A percentile compares a stretch with the other conserved stretches of the same genome.
phyloP scores from a whole-genome alignment of 2,113 vertebrate species.

The Apodemus sylvaticus region DNA sequence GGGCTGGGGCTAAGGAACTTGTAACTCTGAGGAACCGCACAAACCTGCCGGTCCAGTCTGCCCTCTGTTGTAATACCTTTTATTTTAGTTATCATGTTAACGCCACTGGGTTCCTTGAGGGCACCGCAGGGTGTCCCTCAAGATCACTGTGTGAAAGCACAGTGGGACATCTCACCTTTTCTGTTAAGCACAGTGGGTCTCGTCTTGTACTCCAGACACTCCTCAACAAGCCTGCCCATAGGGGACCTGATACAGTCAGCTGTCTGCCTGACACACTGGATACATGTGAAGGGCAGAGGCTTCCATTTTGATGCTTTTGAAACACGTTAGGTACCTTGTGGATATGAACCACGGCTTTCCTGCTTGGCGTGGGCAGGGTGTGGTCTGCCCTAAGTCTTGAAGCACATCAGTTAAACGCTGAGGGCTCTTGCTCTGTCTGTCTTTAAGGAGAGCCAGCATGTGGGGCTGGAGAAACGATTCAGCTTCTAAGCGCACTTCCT shows the following conservation, averaged over 20 bases:
- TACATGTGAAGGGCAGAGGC: background rate
- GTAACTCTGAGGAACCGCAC: background rate
- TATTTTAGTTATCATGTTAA: background rate
- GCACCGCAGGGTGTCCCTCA: background rate
- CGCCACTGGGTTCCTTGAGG: background rate
- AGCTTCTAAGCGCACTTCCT: background rate
- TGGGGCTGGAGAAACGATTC: too few relatives aligned
- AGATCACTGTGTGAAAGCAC: background rate
- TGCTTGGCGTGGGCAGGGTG: background rate
- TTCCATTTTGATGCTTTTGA: background rate
- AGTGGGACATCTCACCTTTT: background rate
- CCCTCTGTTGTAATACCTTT: conserved; percentile 8
- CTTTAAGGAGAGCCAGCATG: background rate
- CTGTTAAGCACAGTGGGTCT: background rate
- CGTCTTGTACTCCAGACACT: background rate
- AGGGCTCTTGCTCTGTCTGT: background rate
- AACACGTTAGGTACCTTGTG: background rate
- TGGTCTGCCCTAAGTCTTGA: background rate
- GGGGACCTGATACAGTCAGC: background rate
- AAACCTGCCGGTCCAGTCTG: conserved; percentile 35
- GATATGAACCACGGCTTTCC: background rate
- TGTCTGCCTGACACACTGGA: background rate
- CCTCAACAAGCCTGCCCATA: too few relatives aligned
- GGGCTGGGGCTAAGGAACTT: background rate
- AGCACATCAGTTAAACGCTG: background rate